Evolutionary conservation across 2,113 vertebrate species (phyloP).

Genomic region (Campylomormyrus numenius): DNA sequence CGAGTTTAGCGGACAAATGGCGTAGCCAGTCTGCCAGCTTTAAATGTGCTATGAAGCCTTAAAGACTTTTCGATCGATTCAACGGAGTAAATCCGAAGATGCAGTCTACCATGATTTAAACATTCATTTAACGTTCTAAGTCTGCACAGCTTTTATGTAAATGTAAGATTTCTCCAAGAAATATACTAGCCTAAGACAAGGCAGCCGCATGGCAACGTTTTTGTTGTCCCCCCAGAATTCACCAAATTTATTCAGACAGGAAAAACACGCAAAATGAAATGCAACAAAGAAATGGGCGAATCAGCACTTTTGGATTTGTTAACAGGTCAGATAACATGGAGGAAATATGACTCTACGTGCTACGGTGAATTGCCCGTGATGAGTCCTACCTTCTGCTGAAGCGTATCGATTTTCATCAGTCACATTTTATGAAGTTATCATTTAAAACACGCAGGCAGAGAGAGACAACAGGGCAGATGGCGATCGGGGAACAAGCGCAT

Average conservation of each 20-base stretch:
- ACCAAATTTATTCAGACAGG: slow-evolving; percentile 1
- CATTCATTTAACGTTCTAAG: neutral
- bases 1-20: neutral
- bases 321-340: slow-evolving; percentile 59
- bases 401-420: slow-evolving; percentile 67
- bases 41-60: slow-evolving; percentile 2
- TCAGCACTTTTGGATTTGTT: slow-evolving; percentile 50
- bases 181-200: slow-evolving; percentile 5
- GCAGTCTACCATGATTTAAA: neutral
- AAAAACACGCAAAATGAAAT: neutral
- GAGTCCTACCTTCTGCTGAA: slow-evolving; percentile 62
- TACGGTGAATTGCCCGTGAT: slow-evolving; percentile 68
- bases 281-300: neutral
- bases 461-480: slow-evolving; percentile 39
- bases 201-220: neutral
- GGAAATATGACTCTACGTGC: slow-evolving; percentile 59
- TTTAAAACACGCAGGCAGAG: slow-evolving; percentile 50
- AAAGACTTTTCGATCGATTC: slow-evolving; percentile 3
- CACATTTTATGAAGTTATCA: slow-evolving; percentile 62
- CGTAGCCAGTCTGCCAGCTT: neutral
- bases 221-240: neutral
- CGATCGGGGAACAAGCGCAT: slow-evolving; percentile 45
- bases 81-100: neutral
- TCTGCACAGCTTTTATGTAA: neutral
- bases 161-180: neutral